Conservation (phyloP, 2,113 vertebrate genomes). For the Fulica atra region DNA sequence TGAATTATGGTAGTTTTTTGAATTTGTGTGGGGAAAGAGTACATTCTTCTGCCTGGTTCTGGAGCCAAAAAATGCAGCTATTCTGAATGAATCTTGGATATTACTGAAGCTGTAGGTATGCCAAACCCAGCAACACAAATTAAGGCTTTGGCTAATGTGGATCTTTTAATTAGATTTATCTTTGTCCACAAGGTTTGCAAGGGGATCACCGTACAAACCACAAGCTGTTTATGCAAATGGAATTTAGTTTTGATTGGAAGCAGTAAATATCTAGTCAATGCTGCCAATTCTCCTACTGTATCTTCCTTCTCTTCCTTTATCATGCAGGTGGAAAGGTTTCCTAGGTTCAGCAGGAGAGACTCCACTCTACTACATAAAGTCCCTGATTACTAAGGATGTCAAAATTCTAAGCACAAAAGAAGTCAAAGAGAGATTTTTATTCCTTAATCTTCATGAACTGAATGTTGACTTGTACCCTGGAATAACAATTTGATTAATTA, state of each 20-base stretch:
- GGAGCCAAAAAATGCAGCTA: background rate
- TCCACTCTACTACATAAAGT: too few species aligned
- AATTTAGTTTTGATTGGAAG: background rate
- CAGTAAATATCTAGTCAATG: background rate
- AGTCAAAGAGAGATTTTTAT: background rate
- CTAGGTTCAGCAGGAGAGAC: background rate
- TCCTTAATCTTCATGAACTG: background rate
- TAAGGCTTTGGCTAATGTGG: background rate
- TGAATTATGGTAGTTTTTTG: background rate
- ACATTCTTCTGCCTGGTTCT: background rate
- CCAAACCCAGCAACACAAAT: background rate
- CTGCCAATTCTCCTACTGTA: background rate
- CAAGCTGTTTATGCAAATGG: background rate
- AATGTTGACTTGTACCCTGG: background rate
- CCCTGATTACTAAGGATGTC: background rate
- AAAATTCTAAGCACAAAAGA: background rate
- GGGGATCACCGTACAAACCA: background rate
- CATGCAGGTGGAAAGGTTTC: background rate
- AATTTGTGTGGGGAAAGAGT: background rate
- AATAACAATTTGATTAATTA: background rate
- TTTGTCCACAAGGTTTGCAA: background rate
- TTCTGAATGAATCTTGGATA: background rate
- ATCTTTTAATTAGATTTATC: background rate
- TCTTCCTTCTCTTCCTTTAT: background rate
- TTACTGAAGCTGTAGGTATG: background rate